Base-by-base conservation (phyloP, 2,888 invertebrate genomes). In the Neoascia interrupta region DNA sequence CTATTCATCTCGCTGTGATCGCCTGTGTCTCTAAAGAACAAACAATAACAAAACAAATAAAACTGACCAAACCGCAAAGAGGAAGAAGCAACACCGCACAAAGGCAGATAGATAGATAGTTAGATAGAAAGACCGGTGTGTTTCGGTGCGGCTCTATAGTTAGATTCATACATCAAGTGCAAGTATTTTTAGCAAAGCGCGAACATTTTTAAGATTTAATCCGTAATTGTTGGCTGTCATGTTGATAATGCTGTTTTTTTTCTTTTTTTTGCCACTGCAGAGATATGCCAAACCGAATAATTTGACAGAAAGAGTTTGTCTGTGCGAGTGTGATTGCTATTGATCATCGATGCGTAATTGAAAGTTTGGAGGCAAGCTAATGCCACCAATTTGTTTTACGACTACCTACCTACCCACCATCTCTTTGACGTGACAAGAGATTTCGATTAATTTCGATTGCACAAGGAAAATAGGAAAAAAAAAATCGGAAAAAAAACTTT, bases 161-260 rank as follows among this genome's bases (percentile, higher is more conserved):
- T 68, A 73, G 79, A 45, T 79, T 79, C 79, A 79, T 73, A 54
- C 34, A 37, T 43, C 79, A 79, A 79, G 79, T 79, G 79, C 79
- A 79, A 61, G 53, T 79, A 79, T 73, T 79, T 79, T 79, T 73
- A 79, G 72, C 13, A 13, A 41, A 54, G 18, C 8, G 19, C 47
- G 49, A 60, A 54, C 39, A 49, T 56, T 56, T 64, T 63, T 47
- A 31, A 18, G 39, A 66, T 66, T 73, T 45, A 70, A 61, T 61
- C 53, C 36, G 45, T 70, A 70, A 70, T 70, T 70, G 69, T 60
- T 49, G 34, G 49, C 41, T 49, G 51, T 58, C 68, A 41, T 49
- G 49, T 51, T 31, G 21, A 19, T 10, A n/a, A n/a, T n/a, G n/a
- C n/a, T n/a, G n/a, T n/a, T n/a, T n/a, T n/a, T n/a, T n/a, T n/a